phyloP scores from a whole-genome alignment of 1,140 invertebrate species.

The Drosophila asahinai region DNA sequence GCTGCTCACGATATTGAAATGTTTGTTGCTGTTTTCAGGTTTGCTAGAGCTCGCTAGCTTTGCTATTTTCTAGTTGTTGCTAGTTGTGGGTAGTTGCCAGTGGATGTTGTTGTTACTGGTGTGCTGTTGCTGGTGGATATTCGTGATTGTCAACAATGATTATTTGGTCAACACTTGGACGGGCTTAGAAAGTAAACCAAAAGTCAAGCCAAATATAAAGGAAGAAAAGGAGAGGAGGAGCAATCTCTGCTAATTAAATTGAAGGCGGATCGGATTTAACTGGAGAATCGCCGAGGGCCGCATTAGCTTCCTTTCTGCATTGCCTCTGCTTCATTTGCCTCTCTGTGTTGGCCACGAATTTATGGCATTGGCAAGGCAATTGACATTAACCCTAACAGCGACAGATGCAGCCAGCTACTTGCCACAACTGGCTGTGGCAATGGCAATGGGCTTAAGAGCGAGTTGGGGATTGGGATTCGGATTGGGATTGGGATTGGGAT shows the following conservation, averaged over 20 bases:
- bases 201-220: background rate
- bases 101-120: constrained; percentile 22
- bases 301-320: constrained; percentile 13
- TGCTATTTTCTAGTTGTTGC: constrained; percentile 31
- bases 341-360: constrained; percentile 45
- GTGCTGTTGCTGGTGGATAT: constrained; percentile 31
- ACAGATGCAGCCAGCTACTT: constrained; percentile 60
- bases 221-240: background rate
- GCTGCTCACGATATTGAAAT: constrained; percentile 78
- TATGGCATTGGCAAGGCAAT: constrained; percentile 73
- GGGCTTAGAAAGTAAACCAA: constrained; percentile 58
- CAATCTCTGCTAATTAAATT: constrained; percentile 71
- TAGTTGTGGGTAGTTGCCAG: constrained; percentile 27
- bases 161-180: constrained; percentile 70
- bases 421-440: constrained; percentile 35
- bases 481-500: background rate
- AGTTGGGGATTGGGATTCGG: background rate
- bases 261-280: constrained; percentile 49
- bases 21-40: constrained; percentile 49
- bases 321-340: constrained; percentile 2
- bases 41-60: constrained; percentile 31
- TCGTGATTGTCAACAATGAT: constrained; percentile 83
- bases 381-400: constrained; percentile 81
- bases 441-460: constrained; percentile 5
- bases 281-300: constrained; percentile 51